Evolutionary conservation across 2,113 vertebrate genomes (phyloP).

Genomic region (Ursus arctos): DNA sequence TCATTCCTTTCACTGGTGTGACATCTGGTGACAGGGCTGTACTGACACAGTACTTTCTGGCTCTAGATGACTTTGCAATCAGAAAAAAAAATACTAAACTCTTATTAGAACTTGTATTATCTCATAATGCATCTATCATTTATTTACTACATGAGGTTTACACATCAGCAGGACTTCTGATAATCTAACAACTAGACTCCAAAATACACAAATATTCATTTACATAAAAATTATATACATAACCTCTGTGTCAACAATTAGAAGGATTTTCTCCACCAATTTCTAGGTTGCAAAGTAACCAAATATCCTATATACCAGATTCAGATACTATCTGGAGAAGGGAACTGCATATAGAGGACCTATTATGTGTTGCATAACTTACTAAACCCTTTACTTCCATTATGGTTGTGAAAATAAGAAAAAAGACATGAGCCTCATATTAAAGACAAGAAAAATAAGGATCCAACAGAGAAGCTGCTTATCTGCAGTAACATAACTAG

Average conservation of each 20-base stretch:
- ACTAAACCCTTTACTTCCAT: not conserved
- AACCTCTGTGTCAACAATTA: not conserved
- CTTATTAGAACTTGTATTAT: not conserved
- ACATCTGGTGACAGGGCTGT: not conserved
- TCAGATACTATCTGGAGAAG: not conserved
- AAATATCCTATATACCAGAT: slow-evolving; percentile 1
- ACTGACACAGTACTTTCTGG: not conserved
- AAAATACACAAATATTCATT: not conserved
- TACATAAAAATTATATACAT: not conserved
- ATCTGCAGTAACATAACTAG: not conserved
- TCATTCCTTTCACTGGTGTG: not conserved
- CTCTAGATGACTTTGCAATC: not conserved
- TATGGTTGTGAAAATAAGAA: not conserved
- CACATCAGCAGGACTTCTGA: not conserved
- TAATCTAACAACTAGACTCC: not conserved
- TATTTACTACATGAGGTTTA: not conserved
- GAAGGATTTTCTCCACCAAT: not conserved
- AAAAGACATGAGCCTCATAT: not conserved
- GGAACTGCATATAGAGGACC: not conserved
- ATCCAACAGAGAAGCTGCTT: not conserved
- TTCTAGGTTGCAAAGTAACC: slow-evolving; percentile 32
- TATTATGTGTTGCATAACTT: not conserved
- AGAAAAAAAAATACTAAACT: not conserved
- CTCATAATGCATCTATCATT: not conserved
- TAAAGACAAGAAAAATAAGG: slow-evolving; percentile 30